Base-by-base conservation (phyloP, 2,113 vertebrate genomes). In the Neogobius melanostomus region DNA sequence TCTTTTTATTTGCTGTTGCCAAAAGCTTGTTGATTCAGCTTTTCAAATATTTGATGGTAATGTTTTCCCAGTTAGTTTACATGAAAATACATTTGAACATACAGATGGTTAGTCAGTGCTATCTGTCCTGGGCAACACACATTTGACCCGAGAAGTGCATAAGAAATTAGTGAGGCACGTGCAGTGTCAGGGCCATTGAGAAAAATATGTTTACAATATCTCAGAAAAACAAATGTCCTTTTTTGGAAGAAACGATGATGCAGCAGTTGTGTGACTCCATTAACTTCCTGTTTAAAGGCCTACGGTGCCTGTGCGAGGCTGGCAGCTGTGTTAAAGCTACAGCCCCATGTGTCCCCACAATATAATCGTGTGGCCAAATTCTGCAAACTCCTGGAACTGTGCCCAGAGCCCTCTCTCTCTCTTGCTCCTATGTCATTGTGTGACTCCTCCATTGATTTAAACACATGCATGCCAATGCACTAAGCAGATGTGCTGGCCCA, bases 311-410 rank as follows among this genome's bases (percentile, higher is more conserved):
- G 42, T 71, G 63, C 64, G 70, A n/a, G 52, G 64, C 62, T 43
- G 56, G 63, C 69, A 64, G 68, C 50, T 45, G 53, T 36, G 60
- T 65, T 71, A 44, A 72, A 63, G 53, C 70, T 79, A 74, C 74
- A 77, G 57, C 71, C 76, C 64, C 42, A 12, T 4, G 44, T 47
- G 47, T 67, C 6, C 21, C 68, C 49, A 64, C 54, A 73, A 64
- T 72, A 3, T 12, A 10, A 63, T 50, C 70, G 62, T 21, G 5
- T 66, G 43, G 21, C 51, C 7, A 77, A 73, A 68, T 69, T 70
- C 72, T 53, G 71, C 61, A 73, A 57, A 76, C 53, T 7, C 45
- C 70, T 70, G 49, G 54, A 70, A 2, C 21, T 7, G 21, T 11
- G 59, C 63, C 48, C 1, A 1, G 8, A 45, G 45, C 7, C 63